phyloP scores from a whole-genome alignment of 2,113 vertebrate species.

The Canis aureus region DNA sequence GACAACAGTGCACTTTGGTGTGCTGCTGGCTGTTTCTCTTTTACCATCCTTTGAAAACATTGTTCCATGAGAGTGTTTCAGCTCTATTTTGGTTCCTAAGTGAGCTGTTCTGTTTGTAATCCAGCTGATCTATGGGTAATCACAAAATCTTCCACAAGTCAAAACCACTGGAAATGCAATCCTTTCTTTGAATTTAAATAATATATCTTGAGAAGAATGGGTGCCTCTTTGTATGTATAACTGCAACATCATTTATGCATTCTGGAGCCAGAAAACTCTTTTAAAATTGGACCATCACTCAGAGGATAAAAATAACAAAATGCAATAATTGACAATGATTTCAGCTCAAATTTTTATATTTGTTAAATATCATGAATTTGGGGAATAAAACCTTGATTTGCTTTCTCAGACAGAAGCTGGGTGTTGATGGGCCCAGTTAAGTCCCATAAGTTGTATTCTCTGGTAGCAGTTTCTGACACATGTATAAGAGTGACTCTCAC shows the following conservation, averaged over 20 bases:
- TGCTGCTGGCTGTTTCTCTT: background rate
- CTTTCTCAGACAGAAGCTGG: conserved; percentile 34
- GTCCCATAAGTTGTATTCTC: background rate
- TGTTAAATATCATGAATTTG: conserved; percentile 26
- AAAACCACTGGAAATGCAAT: conserved; percentile 3
- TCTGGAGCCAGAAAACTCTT: background rate
- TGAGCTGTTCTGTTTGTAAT: background rate
- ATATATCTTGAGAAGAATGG: background rate
- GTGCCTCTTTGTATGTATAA: background rate
- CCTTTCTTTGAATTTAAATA: conserved; percentile 10
- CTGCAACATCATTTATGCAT: background rate
- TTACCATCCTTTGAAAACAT: background rate
- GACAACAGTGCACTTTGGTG: background rate
- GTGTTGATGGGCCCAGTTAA: background rate
- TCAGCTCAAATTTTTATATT: background rate
- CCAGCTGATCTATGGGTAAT: background rate
- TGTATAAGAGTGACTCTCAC: background rate
- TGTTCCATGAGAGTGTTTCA: background rate
- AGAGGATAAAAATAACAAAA: background rate
- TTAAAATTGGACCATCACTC: background rate
- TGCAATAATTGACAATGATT: conserved; percentile 11
- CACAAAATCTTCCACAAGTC: background rate
- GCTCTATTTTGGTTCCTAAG: background rate
- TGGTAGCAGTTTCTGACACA: conserved; percentile 14
- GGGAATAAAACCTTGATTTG: background rate